Evolutionary conservation across 53 echinoderm and acorn worm genomes (phyloP).

Genomic region (Hippasteria phrygiana): DNA sequence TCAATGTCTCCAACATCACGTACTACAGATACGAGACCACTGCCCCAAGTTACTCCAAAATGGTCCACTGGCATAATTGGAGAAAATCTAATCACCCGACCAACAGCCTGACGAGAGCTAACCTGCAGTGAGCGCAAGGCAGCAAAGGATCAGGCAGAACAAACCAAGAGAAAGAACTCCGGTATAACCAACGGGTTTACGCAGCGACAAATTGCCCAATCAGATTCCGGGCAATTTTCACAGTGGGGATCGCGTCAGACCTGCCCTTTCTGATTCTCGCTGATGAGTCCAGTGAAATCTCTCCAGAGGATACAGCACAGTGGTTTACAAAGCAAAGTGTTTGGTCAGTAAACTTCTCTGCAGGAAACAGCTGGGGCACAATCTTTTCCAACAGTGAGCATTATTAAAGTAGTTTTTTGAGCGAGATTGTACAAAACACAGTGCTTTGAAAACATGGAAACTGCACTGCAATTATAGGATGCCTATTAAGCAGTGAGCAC

Average conservation of each 20-base stretch:
- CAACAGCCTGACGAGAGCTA: conserved; percentile 38
- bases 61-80: conserved; percentile 39
- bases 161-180: neutral
- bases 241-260: conserved; percentile 44
- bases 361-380: neutral
- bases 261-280: conserved; percentile 39
- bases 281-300: conserved; percentile 26
- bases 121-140: neutral
- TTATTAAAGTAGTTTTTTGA: too few relatives aligned
- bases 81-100: conserved; percentile 47
- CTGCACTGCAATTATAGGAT: too few relatives aligned
- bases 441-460: too few relatives aligned
- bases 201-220: conserved; percentile 45
- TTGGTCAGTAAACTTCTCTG: neutral
- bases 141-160: neutral
- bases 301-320: neutral
- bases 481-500: too few relatives aligned
- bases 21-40: neutral
- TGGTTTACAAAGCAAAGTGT: neutral
- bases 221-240: conserved; percentile 56
- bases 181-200: neutral
- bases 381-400: too few relatives aligned
- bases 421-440: too few relatives aligned
- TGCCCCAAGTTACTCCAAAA: conserved; percentile 4
- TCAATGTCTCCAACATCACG: neutral